phyloP scores from a whole-genome alignment of 2,888 invertebrate genomes.

The Imbricaverruca yamaguchii region DNA sequence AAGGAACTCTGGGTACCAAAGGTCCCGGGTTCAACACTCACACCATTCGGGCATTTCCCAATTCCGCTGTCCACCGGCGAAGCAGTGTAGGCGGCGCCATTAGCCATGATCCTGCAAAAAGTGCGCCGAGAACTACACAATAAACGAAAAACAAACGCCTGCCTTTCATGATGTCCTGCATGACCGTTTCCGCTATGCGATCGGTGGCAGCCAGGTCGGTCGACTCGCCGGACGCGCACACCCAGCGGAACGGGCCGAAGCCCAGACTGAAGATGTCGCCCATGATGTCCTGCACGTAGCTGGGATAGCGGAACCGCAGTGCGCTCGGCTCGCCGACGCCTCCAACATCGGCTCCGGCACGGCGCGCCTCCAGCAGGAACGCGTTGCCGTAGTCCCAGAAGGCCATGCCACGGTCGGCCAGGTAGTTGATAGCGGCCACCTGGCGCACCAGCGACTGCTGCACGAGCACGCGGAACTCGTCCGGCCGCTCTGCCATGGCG shows the following conservation, averaged over 20 bases:
- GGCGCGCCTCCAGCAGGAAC: conserved; percentile 51
- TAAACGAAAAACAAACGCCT: background rate
- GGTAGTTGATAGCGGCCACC: conserved; percentile 48
- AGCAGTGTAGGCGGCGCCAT: too few relatives aligned
- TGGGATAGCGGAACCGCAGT: conserved; percentile 46
- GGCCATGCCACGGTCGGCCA: conserved; percentile 44
- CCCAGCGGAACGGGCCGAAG: conserved; percentile 59
- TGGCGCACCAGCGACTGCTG: conserved; percentile 51
- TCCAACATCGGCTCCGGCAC: conserved; percentile 50
- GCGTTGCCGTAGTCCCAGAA: conserved; percentile 60
- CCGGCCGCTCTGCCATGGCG: conserved; percentile 47
- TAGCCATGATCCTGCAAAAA: too few relatives aligned
- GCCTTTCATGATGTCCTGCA: conserved; percentile 41
- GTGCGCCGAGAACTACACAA: too few relatives aligned
- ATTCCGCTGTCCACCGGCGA: too few relatives aligned
- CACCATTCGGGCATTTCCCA: too few relatives aligned
- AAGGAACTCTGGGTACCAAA: too few relatives aligned
- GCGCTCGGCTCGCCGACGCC: conserved; percentile 36
- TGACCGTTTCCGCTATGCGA: conserved; percentile 45
- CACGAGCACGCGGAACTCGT: conserved; percentile 47
- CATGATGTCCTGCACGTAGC: conserved; percentile 57
- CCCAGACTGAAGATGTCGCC: conserved; percentile 56
- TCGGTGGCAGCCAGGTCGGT: conserved; percentile 50
- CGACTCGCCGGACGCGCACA: conserved; percentile 50
- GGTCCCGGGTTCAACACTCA: too few relatives aligned